phyloP scores from a whole-genome alignment of 2,113 vertebrate genomes.

The Caranx melampygus region DNA sequence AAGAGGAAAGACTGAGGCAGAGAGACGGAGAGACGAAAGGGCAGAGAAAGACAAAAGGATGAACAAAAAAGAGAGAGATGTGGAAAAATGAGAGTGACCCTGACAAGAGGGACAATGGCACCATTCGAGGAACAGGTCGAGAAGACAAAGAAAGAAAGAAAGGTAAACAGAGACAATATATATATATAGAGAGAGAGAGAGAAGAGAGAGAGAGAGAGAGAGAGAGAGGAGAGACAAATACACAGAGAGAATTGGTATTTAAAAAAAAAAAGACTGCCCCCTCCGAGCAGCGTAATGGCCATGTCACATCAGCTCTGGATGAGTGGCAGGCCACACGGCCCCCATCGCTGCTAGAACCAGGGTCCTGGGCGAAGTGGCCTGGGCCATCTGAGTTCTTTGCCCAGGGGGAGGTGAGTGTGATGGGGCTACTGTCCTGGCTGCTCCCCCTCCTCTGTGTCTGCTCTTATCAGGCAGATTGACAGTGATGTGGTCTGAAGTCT shows the following conservation, averaged over 20 bases:
- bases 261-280: constrained; percentile 35
- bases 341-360: constrained; percentile 51
- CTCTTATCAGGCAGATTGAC: constrained; percentile 73
- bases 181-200: neutral
- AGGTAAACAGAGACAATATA: neutral
- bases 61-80: neutral
- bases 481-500: constrained; percentile 71
- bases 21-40: neutral
- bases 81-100: neutral
- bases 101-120: neutral
- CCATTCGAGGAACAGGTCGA: neutral
- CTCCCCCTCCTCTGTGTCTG: constrained; percentile 57
- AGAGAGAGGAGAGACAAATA: constrained; percentile 9
- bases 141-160: neutral
- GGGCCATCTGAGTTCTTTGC: constrained; percentile 76
- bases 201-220: constrained; percentile 7
- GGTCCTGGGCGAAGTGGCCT: constrained; percentile 66
- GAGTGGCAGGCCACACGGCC: constrained; percentile 73
- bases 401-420: constrained; percentile 76
- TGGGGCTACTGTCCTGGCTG: constrained; percentile 66
- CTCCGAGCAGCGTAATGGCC: constrained; percentile 71
- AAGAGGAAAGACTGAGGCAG: neutral
- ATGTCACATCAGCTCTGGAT: constrained; percentile 76
- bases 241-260: constrained; percentile 34
- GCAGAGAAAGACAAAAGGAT: neutral